Evolutionary conservation across 2,797 vertebrate species (phyloP).

Genomic region (Phoebastria nigripes): DNA sequence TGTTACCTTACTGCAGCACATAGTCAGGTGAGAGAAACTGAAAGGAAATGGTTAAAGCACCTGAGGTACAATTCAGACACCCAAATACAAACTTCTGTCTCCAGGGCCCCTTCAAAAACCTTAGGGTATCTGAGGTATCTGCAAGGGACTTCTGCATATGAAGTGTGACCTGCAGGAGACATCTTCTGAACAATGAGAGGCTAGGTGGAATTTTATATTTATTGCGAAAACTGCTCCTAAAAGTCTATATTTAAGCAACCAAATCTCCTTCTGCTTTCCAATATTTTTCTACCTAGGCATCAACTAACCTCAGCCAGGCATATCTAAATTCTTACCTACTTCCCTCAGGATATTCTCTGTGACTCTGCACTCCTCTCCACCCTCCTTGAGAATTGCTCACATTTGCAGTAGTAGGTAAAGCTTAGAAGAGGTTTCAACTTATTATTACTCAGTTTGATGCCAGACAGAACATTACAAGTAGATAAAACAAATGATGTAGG

Average conservation of each 20-base stretch:
- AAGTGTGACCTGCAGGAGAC: not conserved
- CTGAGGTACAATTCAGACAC: not conserved
- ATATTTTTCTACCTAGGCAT: not conserved
- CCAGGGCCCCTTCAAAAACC: not conserved
- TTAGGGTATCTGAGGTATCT: not conserved
- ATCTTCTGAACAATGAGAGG: not conserved
- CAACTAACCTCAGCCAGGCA: not conserved
- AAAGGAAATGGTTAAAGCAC: not conserved
- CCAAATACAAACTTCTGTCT: not conserved
- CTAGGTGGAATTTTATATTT: not conserved
- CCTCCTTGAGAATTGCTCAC: not conserved
- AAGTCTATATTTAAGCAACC: not conserved
- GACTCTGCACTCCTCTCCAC: not conserved
- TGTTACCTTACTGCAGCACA: not conserved
- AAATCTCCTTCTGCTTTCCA: not conserved
- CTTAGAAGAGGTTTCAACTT: not conserved
- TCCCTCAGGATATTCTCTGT: not conserved
- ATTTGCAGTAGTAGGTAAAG: not conserved
- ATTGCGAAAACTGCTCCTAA: not conserved
- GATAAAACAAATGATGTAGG: not conserved
- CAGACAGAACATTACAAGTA: not conserved
- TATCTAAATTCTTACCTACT: not conserved
- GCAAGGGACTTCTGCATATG: not conserved
- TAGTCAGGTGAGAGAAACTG: not conserved
- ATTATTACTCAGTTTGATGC: not conserved